Conservation (phyloP, 1,140 invertebrate genomes). For the Tetragnatha versicolor region DNA sequence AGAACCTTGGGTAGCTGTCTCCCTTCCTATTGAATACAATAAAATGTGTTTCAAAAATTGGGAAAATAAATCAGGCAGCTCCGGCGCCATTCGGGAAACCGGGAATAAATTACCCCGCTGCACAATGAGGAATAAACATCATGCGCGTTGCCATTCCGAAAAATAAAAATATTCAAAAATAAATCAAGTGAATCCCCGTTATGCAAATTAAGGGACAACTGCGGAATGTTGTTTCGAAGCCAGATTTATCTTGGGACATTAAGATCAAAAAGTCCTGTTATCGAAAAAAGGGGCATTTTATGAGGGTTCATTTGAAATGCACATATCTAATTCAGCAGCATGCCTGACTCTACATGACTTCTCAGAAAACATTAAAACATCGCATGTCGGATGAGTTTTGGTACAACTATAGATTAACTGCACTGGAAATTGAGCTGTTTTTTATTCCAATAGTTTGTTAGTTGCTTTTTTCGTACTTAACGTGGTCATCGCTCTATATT, state of each 20-base stretch:
- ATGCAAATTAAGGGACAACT: conserved; percentile 34
- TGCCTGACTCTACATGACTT: not conserved
- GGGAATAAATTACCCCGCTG: conserved; percentile 20
- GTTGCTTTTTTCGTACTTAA: too few relatives aligned
- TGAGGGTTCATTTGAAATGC: conserved; percentile 49
- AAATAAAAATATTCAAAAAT: not conserved
- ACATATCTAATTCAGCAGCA: conserved; percentile 40
- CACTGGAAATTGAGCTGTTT: conserved; percentile 13
- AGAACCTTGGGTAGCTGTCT: not conserved
- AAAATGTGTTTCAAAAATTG: conserved; percentile 12
- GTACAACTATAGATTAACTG: conserved; percentile 17
- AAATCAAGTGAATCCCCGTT: conserved; percentile 30
- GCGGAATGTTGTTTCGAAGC: conserved; percentile 2
- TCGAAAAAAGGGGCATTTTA: conserved; percentile 43
- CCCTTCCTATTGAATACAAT: conserved; percentile 17
- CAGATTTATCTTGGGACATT: conserved; percentile 41
- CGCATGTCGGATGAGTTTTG: not conserved
- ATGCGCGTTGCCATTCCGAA: not conserved
- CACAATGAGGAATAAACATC: conserved; percentile 34
- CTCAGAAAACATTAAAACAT: conserved; percentile 19
- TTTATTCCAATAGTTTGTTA: too few relatives aligned
- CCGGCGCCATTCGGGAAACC: conserved; percentile 26
- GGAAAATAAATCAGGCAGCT: conserved; percentile 16
- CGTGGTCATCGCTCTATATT: too few relatives aligned
- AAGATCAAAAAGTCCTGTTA: conserved; percentile 51